Evolutionary conservation across 2,888 invertebrate species (phyloP).

Genomic region (Scaptomyza tumidula): DNA sequence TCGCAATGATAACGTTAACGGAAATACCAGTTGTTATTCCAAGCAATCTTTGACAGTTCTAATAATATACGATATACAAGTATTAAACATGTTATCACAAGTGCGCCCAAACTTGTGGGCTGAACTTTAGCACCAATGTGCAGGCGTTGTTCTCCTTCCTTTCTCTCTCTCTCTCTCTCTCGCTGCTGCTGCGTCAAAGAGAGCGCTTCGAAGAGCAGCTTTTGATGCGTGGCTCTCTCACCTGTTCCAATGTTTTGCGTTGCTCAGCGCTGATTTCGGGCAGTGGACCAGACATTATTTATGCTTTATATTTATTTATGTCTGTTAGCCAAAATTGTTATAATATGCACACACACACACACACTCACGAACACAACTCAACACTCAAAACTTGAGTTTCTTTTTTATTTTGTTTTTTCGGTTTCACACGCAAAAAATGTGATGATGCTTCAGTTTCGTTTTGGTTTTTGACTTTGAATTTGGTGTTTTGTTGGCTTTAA

Average conservation of each 20-base stretch:
- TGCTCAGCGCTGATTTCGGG: conserved; percentile 71
- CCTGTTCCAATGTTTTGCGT: conserved; percentile 66
- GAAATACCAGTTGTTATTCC: neutral
- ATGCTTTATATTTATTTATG: conserved; percentile 37
- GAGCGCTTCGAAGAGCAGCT: conserved; percentile 9
- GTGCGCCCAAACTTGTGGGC: conserved; percentile 1
- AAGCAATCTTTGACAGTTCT: neutral
- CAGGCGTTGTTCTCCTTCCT: neutral
- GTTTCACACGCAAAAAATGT: conserved; percentile 40
- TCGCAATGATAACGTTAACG: conserved; percentile 1
- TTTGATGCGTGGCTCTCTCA: conserved; percentile 35
- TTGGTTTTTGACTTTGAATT: conserved; percentile 52
- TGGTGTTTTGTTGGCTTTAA: conserved; percentile 44
- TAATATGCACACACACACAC: conserved; percentile 26
- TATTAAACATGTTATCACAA: neutral
- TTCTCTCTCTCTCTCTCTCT: too few relatives aligned
- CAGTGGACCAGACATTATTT: conserved; percentile 68
- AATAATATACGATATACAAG: neutral
- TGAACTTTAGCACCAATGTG: conserved; percentile 15
- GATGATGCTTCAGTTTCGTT: conserved; percentile 25
- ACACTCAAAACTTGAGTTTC: conserved; percentile 48
- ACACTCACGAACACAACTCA: conserved; percentile 11
- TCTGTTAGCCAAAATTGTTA: conserved; percentile 35
- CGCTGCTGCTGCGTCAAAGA: neutral
- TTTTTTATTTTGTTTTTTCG: conserved; percentile 42